Evolutionary conservation across 2,797 vertebrate genomes (phyloP), one percentile per base, ranked within the genome.

Genomic region (Anguilla pacifica): DNA sequence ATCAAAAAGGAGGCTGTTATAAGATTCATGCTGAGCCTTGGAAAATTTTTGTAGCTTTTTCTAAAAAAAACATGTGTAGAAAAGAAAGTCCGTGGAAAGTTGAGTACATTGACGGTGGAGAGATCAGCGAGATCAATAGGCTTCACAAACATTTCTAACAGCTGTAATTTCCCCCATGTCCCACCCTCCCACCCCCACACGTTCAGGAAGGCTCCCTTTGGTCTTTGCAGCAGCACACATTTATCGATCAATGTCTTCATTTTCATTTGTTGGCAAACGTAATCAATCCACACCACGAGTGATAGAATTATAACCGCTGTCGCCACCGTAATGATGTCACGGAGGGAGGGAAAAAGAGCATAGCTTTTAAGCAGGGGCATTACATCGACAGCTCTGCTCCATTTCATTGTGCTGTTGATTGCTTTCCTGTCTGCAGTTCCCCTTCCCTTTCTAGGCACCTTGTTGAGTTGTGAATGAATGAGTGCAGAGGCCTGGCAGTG

Each of bases 381-480:
- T 22, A 3, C 53, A 51, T 86, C 84, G 57, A 59, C 55, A 84
- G 83, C 2, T 35, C 3, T 67, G 17, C 87, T 83, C 31, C 67
- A 77, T 88, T 88, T 85, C 82, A 90, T 90, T 87, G 90, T 22
- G 11, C 31, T 81, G 59, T 87, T 90, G 86, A 89, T 91, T 89
- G 86, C 86, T 87, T 89, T 83, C 86, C 89, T 89, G 89, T 91
- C 89, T 86, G 55, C 87, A 49, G 88, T 90, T 90, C 87, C 86
- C 84, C 6, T 28, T 85, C 53, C 81, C 81, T 55, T 13, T 55
- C 28, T 74, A 17, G 15, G 31, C 53, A 28, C 51, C 25, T 59
- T 79, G 83, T 35, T 15, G 83, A 82, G 90, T 89, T 89, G 86
- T 91, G 90, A 87, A 85, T 59, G 61, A 39, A 88, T 86, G 87